Evolutionary conservation across 2,797 vertebrate genomes (phyloP).

Genomic region (Microhierax caerulescens): DNA sequence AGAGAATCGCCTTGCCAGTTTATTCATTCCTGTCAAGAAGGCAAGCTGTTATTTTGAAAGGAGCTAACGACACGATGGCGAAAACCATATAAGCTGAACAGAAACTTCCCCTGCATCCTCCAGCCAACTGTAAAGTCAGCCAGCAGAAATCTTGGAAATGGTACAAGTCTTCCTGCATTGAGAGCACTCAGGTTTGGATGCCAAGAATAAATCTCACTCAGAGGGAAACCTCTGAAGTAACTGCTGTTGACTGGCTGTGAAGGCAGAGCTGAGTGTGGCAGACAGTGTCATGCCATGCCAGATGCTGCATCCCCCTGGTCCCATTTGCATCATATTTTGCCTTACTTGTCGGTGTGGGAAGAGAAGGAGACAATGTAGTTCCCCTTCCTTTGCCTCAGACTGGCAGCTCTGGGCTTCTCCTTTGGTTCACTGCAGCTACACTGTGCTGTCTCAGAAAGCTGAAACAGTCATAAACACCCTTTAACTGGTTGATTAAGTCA

Average conservation of each 20-base stretch:
- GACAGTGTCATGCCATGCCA: slow-evolving; percentile 9
- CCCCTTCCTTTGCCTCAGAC: neutral
- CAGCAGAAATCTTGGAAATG: slow-evolving; percentile 58
- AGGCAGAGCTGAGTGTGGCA: slow-evolving; percentile 37
- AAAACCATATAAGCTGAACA: slow-evolving; percentile 62
- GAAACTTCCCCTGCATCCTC: slow-evolving; percentile 48
- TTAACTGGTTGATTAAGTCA: neutral
- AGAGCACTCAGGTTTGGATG: slow-evolving; percentile 18
- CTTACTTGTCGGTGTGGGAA: neutral
- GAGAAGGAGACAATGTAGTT: neutral
- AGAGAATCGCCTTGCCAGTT: slow-evolving; percentile 25
- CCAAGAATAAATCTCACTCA: slow-evolving; percentile 57
- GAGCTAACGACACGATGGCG: slow-evolving; percentile 20
- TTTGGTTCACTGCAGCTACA: neutral
- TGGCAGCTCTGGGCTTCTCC: neutral
- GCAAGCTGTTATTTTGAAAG: slow-evolving; percentile 65
- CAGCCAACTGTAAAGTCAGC: slow-evolving; percentile 62
- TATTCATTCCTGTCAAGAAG: slow-evolving; percentile 47
- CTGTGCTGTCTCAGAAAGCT: neutral
- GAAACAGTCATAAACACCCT: neutral
- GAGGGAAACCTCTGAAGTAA: slow-evolving; percentile 59
- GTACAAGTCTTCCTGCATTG: slow-evolving; percentile 39
- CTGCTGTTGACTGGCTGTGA: slow-evolving; percentile 42
- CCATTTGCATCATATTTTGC: neutral
- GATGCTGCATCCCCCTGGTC: neutral